These are phyloP conservation scores for Ciona savignyi DNA, from an alignment of 23 tunicate species.

Conservation along the genomic window DNA sequence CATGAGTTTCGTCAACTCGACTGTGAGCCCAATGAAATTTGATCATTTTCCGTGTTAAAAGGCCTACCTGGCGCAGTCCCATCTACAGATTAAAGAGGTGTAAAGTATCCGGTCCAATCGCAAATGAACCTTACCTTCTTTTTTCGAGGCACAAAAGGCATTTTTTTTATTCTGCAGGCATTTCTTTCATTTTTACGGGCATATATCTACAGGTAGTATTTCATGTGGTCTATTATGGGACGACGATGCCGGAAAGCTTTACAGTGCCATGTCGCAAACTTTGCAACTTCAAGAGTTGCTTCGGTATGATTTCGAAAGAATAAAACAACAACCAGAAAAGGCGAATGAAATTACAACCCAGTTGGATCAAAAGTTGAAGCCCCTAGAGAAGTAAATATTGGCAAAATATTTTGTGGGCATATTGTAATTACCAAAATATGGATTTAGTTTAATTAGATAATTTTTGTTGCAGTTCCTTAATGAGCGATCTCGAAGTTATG, in stretches of 20 bases:
- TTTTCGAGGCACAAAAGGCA: too few relatives aligned
- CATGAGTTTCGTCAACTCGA: too few relatives aligned
- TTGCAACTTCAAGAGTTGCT: background rate
- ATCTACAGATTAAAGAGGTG: background rate
- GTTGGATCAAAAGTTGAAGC: background rate
- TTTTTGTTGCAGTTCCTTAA: background rate
- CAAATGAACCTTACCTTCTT: too few relatives aligned
- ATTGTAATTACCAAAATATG: background rate
- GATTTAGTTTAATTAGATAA: too few relatives aligned
- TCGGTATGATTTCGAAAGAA: background rate
- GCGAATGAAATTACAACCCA: background rate
- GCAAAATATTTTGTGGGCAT: too few relatives aligned
- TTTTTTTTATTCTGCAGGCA: background rate
- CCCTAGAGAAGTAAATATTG: background rate
- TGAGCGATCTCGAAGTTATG: background rate
- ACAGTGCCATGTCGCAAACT: background rate
- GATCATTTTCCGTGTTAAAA: too few relatives aligned
- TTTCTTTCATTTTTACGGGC: background rate
- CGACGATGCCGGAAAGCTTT: background rate
- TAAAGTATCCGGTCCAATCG: background rate
- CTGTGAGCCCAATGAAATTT: too few relatives aligned
- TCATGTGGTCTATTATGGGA: background rate
- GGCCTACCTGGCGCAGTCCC: too few relatives aligned
- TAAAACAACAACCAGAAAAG: background rate
- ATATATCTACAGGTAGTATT: background rate